Percentiles rank a stretch among this genome's conserved stretches.
These are phyloP conservation scores for Galbula dea DNA, from an alignment of 2,113 vertebrate genomes.

Conservation along the genomic window DNA sequence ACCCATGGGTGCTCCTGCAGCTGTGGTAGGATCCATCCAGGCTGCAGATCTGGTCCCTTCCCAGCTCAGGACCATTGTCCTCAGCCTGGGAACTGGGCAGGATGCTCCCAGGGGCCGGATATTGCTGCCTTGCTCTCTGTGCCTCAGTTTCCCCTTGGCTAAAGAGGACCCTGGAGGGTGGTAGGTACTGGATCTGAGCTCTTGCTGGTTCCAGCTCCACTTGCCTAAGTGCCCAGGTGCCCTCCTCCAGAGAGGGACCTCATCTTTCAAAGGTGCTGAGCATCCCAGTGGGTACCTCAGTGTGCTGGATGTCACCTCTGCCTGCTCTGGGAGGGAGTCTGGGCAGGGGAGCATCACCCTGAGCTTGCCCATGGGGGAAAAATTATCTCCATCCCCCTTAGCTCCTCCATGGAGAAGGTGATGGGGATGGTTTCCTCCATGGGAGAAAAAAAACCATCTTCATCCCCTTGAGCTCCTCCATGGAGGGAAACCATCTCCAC, in stretches of 20 bases:
- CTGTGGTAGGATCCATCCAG: background rate
- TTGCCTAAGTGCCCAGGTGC: rapidly evolving
- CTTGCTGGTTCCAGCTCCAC: background rate
- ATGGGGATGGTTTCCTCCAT: no score
- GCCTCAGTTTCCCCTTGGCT: background rate
- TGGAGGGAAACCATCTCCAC: background rate
- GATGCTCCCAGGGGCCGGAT: background rate
- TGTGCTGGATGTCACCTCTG: background rate
- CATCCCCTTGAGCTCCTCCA: background rate
- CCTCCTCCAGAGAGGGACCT: background rate
- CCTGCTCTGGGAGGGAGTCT: background rate
- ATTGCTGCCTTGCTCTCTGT: background rate
- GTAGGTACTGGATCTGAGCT: background rate
- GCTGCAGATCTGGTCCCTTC: no score
- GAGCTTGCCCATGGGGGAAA: no score
- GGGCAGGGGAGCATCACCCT: background rate
- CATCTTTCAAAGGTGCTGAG: background rate
- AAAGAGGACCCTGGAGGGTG: background rate
- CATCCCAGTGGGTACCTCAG: background rate
- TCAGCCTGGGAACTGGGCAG: background rate
- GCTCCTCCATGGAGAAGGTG: no score
- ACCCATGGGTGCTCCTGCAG: background rate
- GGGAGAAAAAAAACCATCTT: no score
- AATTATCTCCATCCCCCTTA: background rate
- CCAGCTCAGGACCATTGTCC: background rate